Base-by-base conservation (phyloP, 2,113 vertebrate species). In the Machaerirhynchus nigripectus region DNA sequence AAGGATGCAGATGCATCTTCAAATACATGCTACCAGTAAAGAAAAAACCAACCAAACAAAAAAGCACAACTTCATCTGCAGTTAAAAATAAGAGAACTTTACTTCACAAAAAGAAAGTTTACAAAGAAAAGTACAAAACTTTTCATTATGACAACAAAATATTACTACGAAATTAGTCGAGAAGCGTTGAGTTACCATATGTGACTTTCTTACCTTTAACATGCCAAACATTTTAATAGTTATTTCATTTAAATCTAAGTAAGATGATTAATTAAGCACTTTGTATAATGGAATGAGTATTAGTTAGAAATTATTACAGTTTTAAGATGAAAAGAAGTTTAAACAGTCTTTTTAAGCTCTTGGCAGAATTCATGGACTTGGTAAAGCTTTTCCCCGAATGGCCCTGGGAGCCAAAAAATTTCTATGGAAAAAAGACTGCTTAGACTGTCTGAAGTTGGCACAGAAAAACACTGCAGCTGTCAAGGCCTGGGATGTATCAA, bases 381-480 rank as follows among this genome's bases (percentile, higher is more conserved):
- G 73, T 96, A 94, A 96, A 87, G 88, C 65, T 67, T 84, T 74
- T 96, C 88, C 75, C 81, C 89, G 85, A 94, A 84, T 88, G 65
- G 85, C n/a, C 87, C 35, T 76, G 64, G 65, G 47, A 93, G 88
- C 90, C 96, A 96, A 96, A 93, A 40, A 80, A 86, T 92, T 96
- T 96, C 59, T 89, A 78, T 61, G 3, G 20, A 92, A 96, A 95
- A 89, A 97, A 68, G 68, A 63, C 67, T 89, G 60, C 47, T 91
- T 47, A 79, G 31, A 84, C 80, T 71, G 55, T 33, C 64, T 96
- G 55, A 95, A 96, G 79, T 80, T 97, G 97, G 97, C 97, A 97
- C 74, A 95, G 93, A 73, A 93, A 95, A 94, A 80, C 67, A 90
- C 76, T 96, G 92, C 95, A 97, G 97, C 97, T 97, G 97, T 97